Evolutionary conservation across 2,113 vertebrate genomes (phyloP).

Genomic region (Phrynosoma platyrhinos): DNA sequence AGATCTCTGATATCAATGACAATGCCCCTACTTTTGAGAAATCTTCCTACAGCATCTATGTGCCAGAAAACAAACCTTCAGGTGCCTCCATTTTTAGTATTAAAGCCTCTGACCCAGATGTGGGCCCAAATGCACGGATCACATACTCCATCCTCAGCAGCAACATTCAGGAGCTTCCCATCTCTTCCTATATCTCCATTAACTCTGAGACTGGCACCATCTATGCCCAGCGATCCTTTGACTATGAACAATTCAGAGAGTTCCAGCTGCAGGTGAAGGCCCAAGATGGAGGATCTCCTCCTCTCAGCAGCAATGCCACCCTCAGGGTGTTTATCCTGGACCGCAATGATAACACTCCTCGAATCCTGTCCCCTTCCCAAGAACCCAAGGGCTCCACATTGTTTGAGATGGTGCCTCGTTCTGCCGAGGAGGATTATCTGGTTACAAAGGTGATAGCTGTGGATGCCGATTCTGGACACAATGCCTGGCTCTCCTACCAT

Average conservation of each 20-base stretch:
- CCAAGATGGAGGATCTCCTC: too few relatives aligned
- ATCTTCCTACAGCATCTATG: background rate
- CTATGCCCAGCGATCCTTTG: too few relatives aligned
- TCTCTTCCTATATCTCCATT: too few relatives aligned
- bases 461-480: conserved; percentile 41
- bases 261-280: too few relatives aligned
- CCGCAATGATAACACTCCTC: too few relatives aligned
- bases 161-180: too few relatives aligned
- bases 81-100: background rate
- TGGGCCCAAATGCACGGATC: conserved; percentile 22
- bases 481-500: background rate
- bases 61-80: background rate
- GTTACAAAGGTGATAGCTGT: conserved; percentile 33
- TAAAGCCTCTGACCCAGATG: conserved; percentile 2
- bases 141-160: background rate
- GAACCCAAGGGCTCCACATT: too few relatives aligned
- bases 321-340: too few relatives aligned
- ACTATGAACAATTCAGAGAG: too few relatives aligned
- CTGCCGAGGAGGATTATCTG: conserved; percentile 11
- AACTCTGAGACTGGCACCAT: too few relatives aligned
- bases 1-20: conserved; percentile 28
- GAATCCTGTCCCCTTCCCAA: too few relatives aligned
- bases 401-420: background rate
- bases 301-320: too few relatives aligned
- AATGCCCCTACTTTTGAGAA: conserved; percentile 11